These are phyloP conservation scores for Athene noctua DNA, from an alignment of 2,113 vertebrate species.

Conservation along the genomic window DNA sequence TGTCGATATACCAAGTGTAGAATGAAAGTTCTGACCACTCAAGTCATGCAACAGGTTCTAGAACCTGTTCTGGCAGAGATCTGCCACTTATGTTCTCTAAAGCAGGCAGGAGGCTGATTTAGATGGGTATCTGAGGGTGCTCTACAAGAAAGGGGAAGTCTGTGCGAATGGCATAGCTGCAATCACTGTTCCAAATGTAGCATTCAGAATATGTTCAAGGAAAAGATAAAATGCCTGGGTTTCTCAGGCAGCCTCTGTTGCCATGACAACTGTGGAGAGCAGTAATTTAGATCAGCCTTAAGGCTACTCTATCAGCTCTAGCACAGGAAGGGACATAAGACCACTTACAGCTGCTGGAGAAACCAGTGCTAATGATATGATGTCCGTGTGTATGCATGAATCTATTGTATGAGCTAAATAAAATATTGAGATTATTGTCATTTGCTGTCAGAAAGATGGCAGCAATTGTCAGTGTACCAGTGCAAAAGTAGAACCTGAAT, in stretches of 20 bases:
- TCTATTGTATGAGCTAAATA: not conserved
- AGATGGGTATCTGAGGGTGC: not conserved
- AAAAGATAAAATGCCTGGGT: constrained; percentile 35
- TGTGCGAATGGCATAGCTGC: not conserved
- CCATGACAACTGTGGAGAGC: constrained; percentile 25
- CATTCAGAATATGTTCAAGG: not conserved
- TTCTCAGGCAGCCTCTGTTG: constrained; percentile 26
- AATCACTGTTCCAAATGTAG: not conserved
- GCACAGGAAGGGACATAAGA: not conserved
- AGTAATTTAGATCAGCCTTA: constrained; percentile 39
- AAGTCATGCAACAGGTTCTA: not conserved
- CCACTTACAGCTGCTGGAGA: not conserved
- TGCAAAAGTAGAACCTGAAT: not conserved
- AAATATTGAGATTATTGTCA: not conserved
- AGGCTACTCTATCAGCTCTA: constrained; percentile 9
- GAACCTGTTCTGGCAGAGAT: not conserved
- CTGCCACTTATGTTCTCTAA: not conserved
- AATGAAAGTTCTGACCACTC: not conserved
- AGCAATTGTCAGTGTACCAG: not conserved
- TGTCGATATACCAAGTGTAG: not conserved
- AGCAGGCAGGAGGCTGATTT: not conserved
- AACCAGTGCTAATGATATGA: not conserved
- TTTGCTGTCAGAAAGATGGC: not conserved
- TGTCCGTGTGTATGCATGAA: not conserved
- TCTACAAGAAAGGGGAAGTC: not conserved